phyloP scores from a whole-genome alignment of 2,113 vertebrate species.

The Elaphurus davidianus region DNA sequence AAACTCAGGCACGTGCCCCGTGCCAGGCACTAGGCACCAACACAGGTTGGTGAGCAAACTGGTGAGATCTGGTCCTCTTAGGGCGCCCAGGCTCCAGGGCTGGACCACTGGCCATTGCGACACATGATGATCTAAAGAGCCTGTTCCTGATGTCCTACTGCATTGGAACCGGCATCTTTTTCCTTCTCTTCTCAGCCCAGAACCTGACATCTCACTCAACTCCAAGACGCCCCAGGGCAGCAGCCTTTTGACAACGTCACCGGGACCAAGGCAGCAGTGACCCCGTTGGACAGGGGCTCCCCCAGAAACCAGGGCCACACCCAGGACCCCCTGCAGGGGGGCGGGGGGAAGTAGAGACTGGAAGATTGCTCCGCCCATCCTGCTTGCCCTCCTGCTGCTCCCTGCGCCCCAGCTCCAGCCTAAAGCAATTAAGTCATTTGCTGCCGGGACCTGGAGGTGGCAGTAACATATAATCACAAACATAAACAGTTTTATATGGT shows the following conservation, averaged over 20 bases:
- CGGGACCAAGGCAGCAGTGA: too few relatives aligned
- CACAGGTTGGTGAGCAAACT: accelerated
- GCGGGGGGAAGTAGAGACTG: accelerated
- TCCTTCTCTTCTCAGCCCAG: neutral
- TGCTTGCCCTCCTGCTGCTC: accelerated
- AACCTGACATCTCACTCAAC: neutral
- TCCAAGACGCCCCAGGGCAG: neutral
- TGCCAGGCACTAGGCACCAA: neutral
- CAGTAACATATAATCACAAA: constrained; percentile 85
- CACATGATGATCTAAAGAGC: accelerated
- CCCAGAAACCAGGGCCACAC: neutral
- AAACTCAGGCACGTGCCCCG: accelerated
- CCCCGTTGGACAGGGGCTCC: accelerated
- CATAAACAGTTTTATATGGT: constrained; percentile 79
- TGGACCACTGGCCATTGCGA: accelerated
- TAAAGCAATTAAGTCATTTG: constrained; percentile 80
- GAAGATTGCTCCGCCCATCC: accelerated
- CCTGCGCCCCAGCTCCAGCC: constrained; percentile 27
- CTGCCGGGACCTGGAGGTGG: constrained; percentile 82
- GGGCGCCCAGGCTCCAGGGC: neutral
- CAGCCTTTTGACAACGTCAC: neutral
- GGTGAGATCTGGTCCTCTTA: too few relatives aligned
- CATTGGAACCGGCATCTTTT: neutral
- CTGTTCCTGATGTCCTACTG: accelerated
- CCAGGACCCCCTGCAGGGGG: neutral